Evolutionary conservation across 2,888 invertebrate species (phyloP), one percentile per base, ranked within the genome.

Genomic region (Camponotus fellah): DNA sequence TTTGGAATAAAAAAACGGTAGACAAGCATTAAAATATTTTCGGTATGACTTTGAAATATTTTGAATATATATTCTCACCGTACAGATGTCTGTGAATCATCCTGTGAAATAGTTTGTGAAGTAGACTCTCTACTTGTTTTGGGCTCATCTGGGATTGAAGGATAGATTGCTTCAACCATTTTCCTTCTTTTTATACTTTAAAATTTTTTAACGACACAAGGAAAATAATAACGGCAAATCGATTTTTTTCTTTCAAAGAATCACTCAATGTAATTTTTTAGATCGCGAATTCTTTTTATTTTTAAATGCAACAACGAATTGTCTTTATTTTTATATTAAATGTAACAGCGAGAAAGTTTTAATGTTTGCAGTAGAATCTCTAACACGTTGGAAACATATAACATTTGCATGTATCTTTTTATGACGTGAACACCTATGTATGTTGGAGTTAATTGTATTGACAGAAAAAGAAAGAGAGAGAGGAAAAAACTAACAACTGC

Each of bases 61-160:
- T 6, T 5, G 5, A 26, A 43, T 49, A 40, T n/a, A 75, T 17
- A 46, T 26, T 71, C 79, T 79, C 71, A 79, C 72, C 60, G 72
- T 17, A 37, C 26, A 21, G 71, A 43, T 10, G 21, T n/a, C 14
- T 69, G 43, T 40, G 56, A 34, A 60, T 21, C 2, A 6, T 26
- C 26, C 26, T 26, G 46, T 46, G 14, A 26, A 26, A 26, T 26
- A 26, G 26, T 26, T 2, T 26, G 34, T 26, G 43, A 58, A 14
- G 26, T 26, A 26, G 26, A 26, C 26, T 26, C 26, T 17, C 2
- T 72, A 26, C 60, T 37, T 5, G 8, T 37, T 26, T 62, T 71
- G 17, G 60, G 17, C 3, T 26, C 26, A 17, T 32, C n/a, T 40
- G 37, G 14, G 17, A 40, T 17, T 40, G 56, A 9, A 6, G 8